Percentiles rank a stretch among this genome's conserved stretches.
These are phyloP conservation scores for Acanthacorydalis orientalis DNA, from an alignment of 2,888 invertebrate genomes.

Conservation along the genomic window DNA sequence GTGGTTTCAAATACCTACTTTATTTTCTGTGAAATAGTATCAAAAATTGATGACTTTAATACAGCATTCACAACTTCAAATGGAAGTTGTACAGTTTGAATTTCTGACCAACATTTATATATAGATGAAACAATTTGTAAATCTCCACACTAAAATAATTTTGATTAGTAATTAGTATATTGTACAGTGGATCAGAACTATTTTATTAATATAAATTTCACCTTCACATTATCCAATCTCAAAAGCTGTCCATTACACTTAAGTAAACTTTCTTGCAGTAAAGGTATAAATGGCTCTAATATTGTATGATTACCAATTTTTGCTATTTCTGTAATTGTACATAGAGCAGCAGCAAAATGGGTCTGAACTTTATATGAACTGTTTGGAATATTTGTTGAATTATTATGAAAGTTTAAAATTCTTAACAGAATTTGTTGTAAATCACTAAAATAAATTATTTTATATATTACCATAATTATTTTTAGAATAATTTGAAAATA, in stretches of 20 bases:
- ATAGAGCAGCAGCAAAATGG: conserved; percentile 38
- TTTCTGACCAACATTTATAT: conserved; percentile 14
- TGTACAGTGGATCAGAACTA: neutral
- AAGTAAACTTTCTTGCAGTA: conserved; percentile 22
- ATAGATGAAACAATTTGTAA: conserved; percentile 22
- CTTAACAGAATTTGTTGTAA: conserved; percentile 37
- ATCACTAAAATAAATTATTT: conserved; percentile 10
- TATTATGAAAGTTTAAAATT: conserved; percentile 38
- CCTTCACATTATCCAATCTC: conserved; percentile 26
- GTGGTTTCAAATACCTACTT: conserved; percentile 16
- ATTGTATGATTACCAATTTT: conserved; percentile 4
- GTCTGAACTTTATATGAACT: conserved; percentile 35
- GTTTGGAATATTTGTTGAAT: conserved; percentile 32
- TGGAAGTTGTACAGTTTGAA: neutral
- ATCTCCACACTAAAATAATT: conserved; percentile 22
- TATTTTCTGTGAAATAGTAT: conserved; percentile 25
- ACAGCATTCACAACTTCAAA: conserved; percentile 17
- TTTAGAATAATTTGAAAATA: conserved; percentile 5
- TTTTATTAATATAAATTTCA: conserved; percentile 10
- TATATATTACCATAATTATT: neutral
- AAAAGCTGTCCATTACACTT: conserved; percentile 34
- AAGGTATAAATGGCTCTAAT: conserved; percentile 11
- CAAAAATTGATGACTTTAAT: conserved; percentile 29
- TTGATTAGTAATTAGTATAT: neutral
- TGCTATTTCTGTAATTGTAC: conserved; percentile 23